Conservation (phyloP, 2,113 vertebrate genomes). For the Paracanthobrama guichenoti region DNA sequence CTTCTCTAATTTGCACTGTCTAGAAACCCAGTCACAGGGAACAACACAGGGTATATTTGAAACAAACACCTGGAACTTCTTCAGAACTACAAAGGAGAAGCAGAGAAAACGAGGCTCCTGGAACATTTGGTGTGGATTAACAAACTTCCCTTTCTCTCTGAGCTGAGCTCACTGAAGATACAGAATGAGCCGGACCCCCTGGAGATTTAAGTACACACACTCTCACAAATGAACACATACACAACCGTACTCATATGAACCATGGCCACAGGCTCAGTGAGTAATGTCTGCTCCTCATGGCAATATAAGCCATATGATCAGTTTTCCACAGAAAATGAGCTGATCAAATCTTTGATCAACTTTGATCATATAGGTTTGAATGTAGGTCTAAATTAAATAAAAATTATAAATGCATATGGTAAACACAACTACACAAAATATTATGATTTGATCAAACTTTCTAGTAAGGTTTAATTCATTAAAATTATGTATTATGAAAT, state of each 20-base stretch:
- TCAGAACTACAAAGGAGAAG: slow-evolving; percentile 50
- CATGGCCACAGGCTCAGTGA: slow-evolving; percentile 27
- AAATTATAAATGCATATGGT: not conserved
- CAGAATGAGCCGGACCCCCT: slow-evolving; percentile 35
- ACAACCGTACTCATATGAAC: slow-evolving; percentile 25
- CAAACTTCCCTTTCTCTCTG: slow-evolving; percentile 30
- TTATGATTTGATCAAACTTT: not conserved
- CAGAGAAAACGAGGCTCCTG: slow-evolving; percentile 27
- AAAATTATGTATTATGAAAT: not conserved
- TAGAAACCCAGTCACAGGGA: slow-evolving; percentile 32
- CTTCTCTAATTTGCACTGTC: slow-evolving; percentile 46
- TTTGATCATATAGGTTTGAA: not conserved
- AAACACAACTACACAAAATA: not conserved
- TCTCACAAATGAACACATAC: slow-evolving; percentile 1
- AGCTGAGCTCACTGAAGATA: slow-evolving; percentile 22
- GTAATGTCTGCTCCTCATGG: slow-evolving; percentile 1
- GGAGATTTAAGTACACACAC: slow-evolving; percentile 30
- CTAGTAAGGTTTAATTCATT: not conserved
- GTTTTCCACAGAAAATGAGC: not conserved
- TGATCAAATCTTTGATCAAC: not conserved
- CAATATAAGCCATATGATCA: slow-evolving; percentile 39
- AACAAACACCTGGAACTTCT: slow-evolving; percentile 58
- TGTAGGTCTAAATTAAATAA: not conserved
- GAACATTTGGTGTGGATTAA: slow-evolving; percentile 51
- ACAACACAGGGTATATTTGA: slow-evolving; percentile 44